Base-by-base conservation (phyloP, 2,113 vertebrate species). In the Chaetodon trifascialis region DNA sequence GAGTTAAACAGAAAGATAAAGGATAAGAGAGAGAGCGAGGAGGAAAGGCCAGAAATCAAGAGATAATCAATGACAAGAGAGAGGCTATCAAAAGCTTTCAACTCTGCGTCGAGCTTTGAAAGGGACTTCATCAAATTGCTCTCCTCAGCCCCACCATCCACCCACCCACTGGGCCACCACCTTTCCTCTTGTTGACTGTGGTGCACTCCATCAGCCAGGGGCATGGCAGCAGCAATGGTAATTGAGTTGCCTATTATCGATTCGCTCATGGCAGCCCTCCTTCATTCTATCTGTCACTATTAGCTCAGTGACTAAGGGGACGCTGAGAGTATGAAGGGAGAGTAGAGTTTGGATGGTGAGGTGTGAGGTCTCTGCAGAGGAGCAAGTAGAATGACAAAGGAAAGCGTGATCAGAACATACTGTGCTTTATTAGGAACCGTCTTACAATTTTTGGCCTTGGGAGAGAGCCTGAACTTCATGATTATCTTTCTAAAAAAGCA, bases 171-270 rank as follows among this genome's bases (percentile, higher is more conserved):
- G 8, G 59, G 25, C 73, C 0, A 2, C 64, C 76, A 59, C 64
- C 62, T 52, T 70, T 64, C 40, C 67, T 75, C 66, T 54, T 73
- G 83, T 72, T 91, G 86, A 91, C 84, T 84, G 80, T 67, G 80
- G 82, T 65, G 78, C 70, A 70, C 82, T 87, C 80, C 87, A 81
- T 90, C 87, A 91, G 90, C 89, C 74, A 51, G 63, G 10, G 59
- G 78, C 80, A 79, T 54, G 73, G 86, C 70, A 68, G 86, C 66
- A 59, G 76, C 56, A 30, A 71, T 86, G 91, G 87, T 79, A 79
- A 94, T 93, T 88, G 72, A 85, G 93, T 91, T 89, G 86, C 88
- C 86, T 76, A 66, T 88, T 93, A 94, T 94, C 66, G 90, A 93
- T 94, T 86, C 80, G 68, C 64, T 92, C 23, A 51, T 63, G 84